These are phyloP conservation scores for Stigmatopora argus DNA, from an alignment of 2,113 vertebrate genomes.

Conservation along the genomic window DNA sequence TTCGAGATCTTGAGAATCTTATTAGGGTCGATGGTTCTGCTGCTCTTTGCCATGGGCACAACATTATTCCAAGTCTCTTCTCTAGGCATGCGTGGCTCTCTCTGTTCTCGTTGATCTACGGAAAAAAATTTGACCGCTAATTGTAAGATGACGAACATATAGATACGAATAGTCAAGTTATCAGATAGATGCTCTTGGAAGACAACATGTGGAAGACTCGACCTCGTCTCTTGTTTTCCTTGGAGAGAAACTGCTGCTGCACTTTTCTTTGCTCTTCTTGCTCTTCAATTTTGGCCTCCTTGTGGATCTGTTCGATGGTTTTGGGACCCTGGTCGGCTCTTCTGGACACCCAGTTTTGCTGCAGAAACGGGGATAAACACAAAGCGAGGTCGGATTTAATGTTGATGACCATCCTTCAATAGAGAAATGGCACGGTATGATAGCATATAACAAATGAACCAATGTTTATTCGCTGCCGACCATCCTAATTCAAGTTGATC, in stretches of 20 bases:
- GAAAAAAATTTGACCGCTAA: neutral
- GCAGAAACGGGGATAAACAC: neutral
- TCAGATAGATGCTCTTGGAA: constrained; percentile 37
- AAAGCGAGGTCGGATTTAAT: neutral
- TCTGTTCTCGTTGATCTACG: constrained; percentile 43
- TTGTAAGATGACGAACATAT: neutral
- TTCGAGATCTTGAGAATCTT: constrained; percentile 99
- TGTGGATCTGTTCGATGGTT: constrained; percentile 97
- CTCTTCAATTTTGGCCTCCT: constrained; percentile 96
- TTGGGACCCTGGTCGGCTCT: constrained; percentile 94
- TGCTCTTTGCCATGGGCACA: constrained; percentile 93
- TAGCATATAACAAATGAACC: too few species aligned
- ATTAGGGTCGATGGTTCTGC: constrained; percentile 90
- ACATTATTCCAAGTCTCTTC: constrained; percentile 98
- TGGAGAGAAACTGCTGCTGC: constrained; percentile 90
- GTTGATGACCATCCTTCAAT: neutral
- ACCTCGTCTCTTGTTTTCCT: constrained; percentile 90
- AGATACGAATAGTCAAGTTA: neutral
- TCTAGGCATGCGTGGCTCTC: constrained; percentile 73
- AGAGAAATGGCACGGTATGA: too few species aligned
- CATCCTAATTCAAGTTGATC: too few species aligned
- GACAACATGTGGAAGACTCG: constrained; percentile 58
- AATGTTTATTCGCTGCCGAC: too few species aligned
- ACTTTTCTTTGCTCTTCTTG: constrained; percentile 96
- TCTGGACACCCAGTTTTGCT: constrained; percentile 96